A percentile compares a stretch with the other conserved stretches of the same genome.
These are phyloP conservation scores for Lysandra bellargus DNA, from an alignment of 2,888 invertebrate species.

Conservation along the genomic window DNA sequence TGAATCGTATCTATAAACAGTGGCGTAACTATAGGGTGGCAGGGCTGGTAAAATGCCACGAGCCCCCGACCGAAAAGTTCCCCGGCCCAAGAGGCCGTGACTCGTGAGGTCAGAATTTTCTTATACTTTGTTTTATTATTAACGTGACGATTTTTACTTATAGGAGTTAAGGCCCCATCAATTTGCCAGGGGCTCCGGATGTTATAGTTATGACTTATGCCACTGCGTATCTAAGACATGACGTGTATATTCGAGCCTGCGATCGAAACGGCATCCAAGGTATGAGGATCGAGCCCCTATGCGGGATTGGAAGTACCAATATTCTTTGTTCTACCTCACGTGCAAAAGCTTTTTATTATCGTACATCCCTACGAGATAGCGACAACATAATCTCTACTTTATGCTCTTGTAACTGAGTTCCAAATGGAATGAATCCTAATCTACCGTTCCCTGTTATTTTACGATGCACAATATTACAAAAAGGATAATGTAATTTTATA, in stretches of 20 bases:
- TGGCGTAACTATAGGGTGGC: no score
- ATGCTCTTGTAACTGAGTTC: constrained; percentile 55
- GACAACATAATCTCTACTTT: constrained; percentile 52
- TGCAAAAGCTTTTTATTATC: constrained; percentile 70
- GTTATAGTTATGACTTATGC: no score
- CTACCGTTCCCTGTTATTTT: constrained; percentile 9
- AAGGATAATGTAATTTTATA: constrained; percentile 31
- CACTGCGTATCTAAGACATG: no score
- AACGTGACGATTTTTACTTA: no score
- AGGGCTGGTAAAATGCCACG: no score
- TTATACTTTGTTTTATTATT: no score
- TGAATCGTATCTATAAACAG: no score
- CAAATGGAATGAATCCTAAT: constrained; percentile 35
- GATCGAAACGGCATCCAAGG: background rate
- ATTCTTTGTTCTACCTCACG: constrained; percentile 69
- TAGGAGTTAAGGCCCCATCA: no score
- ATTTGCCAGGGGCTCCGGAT: no score
- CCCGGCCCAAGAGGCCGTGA: no score
- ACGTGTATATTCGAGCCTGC: background rate
- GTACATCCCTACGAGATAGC: constrained; percentile 45
- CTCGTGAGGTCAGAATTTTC: no score
- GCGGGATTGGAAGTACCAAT: constrained; percentile 55
- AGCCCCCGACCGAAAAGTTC: no score
- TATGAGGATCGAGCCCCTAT: background rate
- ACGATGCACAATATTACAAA: constrained; percentile 14